Evolutionary conservation across 2,888 invertebrate genomes (phyloP), one percentile per base, ranked within the genome.

Genomic region (Apodemia duryi): DNA sequence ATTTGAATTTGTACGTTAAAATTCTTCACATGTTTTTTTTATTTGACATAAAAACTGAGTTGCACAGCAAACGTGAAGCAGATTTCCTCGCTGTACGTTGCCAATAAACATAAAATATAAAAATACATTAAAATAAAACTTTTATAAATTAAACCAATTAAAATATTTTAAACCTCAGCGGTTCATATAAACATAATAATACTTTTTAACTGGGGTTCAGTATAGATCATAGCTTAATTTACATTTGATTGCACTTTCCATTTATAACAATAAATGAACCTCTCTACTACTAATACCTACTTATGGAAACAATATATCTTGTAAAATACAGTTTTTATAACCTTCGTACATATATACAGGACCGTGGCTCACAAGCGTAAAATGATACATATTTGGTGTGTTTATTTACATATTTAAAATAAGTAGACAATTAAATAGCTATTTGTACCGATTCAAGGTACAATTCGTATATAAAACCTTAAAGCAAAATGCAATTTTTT

Each of bases 151-250:
- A 84, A 91, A 86, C 91, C 88, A 86, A 89, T 90, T 80, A 87
- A 86, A 88, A 91, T 91, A 91, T 91, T 88, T 91, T 79, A 84
- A 89, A 91, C 91, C 91, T 86, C 80, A 77, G 79, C 86, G 91
- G 91, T 90, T 87, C 81, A 84, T 84, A 89, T 91, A 91, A 91
- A 90, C 88, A 88, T 91, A 91, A 90, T 91, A 91, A 91, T 91
- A 91, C 91, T 91, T 89, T 88, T 88, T 81, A 89, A 91, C 89
- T 89, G 87, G 89, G 90, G 81, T 78, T 82, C 83, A 77, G 78
- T 79, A 82, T 82, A 82, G 78, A 83, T 80, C 78, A 80, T 84
- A 85, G 77, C 88, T 87, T 90, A 90, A 81, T 86, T 85, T 85
- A 90, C 83, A 86, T 85, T 82, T 82, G 91, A 91, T 91, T 91